These are phyloP conservation scores for Erebia aethiops DNA, from an alignment of 2,888 invertebrate species.

Conservation along the genomic window DNA sequence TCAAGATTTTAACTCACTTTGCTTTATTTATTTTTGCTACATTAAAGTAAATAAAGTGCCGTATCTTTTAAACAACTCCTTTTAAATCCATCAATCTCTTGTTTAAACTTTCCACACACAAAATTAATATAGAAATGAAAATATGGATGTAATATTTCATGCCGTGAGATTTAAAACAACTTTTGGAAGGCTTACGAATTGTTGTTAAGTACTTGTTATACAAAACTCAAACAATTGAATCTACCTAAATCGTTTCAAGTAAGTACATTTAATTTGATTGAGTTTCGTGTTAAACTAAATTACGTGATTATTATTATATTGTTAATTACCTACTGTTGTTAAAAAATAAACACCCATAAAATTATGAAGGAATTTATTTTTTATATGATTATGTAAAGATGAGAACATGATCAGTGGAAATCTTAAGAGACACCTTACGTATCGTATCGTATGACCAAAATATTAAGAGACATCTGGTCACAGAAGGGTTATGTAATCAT, in stretches of 20 bases:
- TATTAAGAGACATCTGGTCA: too few relatives aligned
- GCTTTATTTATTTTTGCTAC: too few relatives aligned
- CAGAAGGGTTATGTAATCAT: too few relatives aligned
- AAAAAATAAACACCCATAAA: too few relatives aligned
- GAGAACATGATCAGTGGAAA: neutral
- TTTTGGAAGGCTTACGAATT: constrained; percentile 27
- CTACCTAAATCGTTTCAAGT: constrained; percentile 20
- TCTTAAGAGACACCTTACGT: too few relatives aligned
- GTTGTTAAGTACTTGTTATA: constrained; percentile 19
- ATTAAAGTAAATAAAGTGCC: too few relatives aligned
- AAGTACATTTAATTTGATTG: constrained; percentile 28
- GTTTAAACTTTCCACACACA: neutral
- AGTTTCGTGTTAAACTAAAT: constrained; percentile 1
- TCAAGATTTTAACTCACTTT: too few relatives aligned
- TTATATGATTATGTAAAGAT: neutral
- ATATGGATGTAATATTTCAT: neutral
- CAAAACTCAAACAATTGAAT: constrained; percentile 35
- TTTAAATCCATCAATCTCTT: neutral
- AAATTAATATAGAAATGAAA: constrained; percentile 12
- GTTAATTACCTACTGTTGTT: too few relatives aligned
- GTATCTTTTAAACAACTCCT: too few relatives aligned
- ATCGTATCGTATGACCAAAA: too few relatives aligned
- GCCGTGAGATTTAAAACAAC: constrained; percentile 2
- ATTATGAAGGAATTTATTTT: too few relatives aligned
- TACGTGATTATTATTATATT: neutral